phyloP scores from a whole-genome alignment of 2,113 vertebrate genomes.

The Chloroceryle aenea region DNA sequence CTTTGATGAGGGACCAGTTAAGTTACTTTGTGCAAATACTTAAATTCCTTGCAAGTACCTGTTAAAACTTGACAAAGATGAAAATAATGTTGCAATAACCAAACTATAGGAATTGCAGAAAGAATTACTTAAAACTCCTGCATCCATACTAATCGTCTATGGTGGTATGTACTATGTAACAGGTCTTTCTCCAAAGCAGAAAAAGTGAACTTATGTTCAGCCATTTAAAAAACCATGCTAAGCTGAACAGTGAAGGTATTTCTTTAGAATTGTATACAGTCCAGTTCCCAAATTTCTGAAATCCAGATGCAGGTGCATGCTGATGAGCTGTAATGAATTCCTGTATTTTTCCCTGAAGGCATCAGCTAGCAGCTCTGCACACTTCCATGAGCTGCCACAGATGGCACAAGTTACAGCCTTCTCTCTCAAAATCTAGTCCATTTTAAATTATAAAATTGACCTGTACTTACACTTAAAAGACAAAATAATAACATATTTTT shows the following conservation, averaged over 20 bases:
- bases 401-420: background rate
- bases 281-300: background rate
- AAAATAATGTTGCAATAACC: background rate
- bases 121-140: background rate
- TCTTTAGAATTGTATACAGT: background rate
- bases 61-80: background rate
- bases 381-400: background rate
- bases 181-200: background rate
- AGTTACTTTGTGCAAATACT: background rate
- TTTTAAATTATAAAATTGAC: background rate
- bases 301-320: background rate
- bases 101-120: background rate
- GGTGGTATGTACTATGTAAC: background rate
- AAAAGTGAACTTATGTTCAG: background rate
- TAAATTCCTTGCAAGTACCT: background rate
- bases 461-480: background rate
- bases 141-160: rapidly evolving
- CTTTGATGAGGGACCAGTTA: rapidly evolving
- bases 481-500: background rate
- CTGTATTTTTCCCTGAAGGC: background rate
- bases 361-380: background rate
- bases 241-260: background rate
- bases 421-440: rapidly evolving
- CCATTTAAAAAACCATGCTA: background rate
- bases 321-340: background rate